Evolutionary conservation across 35 echinoderm and acorn worm species (phyloP).

Genomic region (Diadema setosum): DNA sequence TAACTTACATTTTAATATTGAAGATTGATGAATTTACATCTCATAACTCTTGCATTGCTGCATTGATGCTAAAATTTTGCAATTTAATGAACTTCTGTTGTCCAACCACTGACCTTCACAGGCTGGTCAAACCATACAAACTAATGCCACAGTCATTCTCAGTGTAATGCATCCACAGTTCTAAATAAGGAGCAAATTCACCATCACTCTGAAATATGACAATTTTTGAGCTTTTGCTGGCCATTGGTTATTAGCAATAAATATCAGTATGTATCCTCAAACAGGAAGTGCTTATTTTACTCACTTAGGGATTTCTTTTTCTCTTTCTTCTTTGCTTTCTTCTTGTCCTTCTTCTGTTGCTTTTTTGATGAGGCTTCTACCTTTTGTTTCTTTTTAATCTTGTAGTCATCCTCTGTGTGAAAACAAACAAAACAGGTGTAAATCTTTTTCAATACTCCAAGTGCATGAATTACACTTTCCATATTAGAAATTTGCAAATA

Average conservation of each 20-base stretch:
- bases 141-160: background rate
- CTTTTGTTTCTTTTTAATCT: constrained; percentile 33
- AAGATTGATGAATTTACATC: no score
- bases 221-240: background rate
- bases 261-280: background rate
- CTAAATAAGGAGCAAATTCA: background rate
- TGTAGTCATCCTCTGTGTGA: constrained; percentile 2
- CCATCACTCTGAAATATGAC: background rate
- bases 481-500: background rate
- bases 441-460: background rate
- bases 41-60: no score
- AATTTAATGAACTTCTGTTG: no score
- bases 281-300: background rate
- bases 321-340: constrained; percentile 38
- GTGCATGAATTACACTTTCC: background rate
- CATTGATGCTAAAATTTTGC: no score
- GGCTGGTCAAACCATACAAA: background rate
- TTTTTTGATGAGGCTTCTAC: constrained; percentile 27
- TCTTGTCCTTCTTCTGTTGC: constrained; percentile 25
- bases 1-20: no score
- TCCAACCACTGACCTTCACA: no score
- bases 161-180: background rate
- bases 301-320: constrained; percentile 35
- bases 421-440: background rate
- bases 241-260: background rate